Percentiles rank a stretch among this genome's conserved stretches.
Evolutionary conservation across 2,113 vertebrate genomes (phyloP).

Genomic region (Chlorodrepanis virens): DNA sequence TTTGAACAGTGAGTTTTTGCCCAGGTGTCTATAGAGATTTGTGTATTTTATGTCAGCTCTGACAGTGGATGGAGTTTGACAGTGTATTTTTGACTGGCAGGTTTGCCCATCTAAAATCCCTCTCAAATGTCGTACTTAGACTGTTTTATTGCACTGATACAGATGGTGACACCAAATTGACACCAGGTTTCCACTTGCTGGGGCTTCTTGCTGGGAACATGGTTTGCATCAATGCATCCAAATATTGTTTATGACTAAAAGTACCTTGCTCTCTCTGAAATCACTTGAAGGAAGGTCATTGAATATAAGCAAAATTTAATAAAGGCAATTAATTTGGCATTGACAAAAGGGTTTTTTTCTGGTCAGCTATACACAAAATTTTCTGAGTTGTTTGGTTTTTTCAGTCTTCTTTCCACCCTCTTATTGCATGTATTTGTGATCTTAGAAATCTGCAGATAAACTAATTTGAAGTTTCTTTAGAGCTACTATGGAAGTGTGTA

Average conservation of each 20-base stretch:
- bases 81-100: not conserved
- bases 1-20: not conserved
- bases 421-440: not conserved
- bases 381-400: not conserved
- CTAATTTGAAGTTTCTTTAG: not conserved
- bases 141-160: not conserved
- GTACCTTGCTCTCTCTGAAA: not conserved
- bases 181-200: not conserved
- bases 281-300: rapidly evolving
- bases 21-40: not conserved
- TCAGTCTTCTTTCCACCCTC: not conserved
- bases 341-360: not conserved
- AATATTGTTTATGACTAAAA: not conserved
- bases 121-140: rapidly evolving
- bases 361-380: not conserved
- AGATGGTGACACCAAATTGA: not conserved
- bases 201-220: not conserved
- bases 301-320: not conserved
- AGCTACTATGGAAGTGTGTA: not conserved
- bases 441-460: not conserved
- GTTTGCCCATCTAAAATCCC: not conserved
- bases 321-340: not conserved
- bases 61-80: not conserved
- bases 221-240: not conserved
- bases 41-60: not conserved